These are phyloP conservation scores for Allophyes oxyacanthae DNA, from an alignment of 2,888 invertebrate species.

Conservation along the genomic window DNA sequence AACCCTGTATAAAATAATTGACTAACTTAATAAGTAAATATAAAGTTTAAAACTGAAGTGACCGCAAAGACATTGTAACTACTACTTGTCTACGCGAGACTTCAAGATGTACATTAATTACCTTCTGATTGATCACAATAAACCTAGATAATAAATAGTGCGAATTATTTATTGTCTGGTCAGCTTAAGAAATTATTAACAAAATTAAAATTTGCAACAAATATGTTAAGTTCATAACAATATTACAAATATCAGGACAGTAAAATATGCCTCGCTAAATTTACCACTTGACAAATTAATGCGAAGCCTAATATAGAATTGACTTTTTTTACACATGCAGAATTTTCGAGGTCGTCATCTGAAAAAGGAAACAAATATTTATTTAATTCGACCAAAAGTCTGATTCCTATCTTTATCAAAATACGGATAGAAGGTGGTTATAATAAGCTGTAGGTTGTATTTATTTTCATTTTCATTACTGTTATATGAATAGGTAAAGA, in stretches of 20 bases:
- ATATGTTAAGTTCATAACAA: constrained; percentile 42
- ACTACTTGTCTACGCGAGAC: not conserved
- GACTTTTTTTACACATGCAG: constrained; percentile 63
- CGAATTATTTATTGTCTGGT: constrained; percentile 76
- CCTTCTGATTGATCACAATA: constrained; percentile 15
- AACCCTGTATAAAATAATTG: too few relatives aligned
- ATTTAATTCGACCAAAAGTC: constrained; percentile 4
- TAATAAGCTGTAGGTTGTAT: too few relatives aligned
- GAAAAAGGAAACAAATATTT: constrained; percentile 56
- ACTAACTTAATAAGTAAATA: too few relatives aligned
- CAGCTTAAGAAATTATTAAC: constrained; percentile 62
- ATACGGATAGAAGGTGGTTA: too few relatives aligned
- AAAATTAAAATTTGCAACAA: constrained; percentile 42
- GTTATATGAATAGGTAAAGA: too few relatives aligned
- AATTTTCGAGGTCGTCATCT: constrained; percentile 77
- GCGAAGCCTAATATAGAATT: constrained; percentile 60
- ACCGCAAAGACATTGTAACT: not conserved
- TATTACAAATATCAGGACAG: constrained; percentile 70
- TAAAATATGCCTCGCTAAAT: constrained; percentile 58
- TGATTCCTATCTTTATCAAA: too few relatives aligned
- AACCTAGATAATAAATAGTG: constrained; percentile 39
- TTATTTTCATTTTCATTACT: too few relatives aligned
- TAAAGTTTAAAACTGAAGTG: constrained; percentile 3
- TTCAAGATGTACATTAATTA: constrained; percentile 6
- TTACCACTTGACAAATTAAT: constrained; percentile 64